A percentile compares a stretch with the other conserved stretches of the same genome.
Evolutionary conservation across 2,113 vertebrate genomes (phyloP).

Genomic region (Calonectris borealis): DNA sequence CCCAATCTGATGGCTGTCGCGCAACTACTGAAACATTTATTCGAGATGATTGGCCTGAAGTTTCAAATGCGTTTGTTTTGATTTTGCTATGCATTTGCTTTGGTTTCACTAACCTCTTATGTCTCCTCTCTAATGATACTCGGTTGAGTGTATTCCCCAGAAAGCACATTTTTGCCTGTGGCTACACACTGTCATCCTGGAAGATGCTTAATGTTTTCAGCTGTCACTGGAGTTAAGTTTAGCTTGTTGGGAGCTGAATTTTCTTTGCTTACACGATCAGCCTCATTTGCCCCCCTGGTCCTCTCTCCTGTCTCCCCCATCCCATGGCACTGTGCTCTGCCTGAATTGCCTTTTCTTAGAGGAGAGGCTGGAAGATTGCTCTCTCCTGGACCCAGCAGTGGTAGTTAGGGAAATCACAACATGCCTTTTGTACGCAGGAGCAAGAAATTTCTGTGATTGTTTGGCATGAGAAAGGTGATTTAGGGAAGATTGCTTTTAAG

Average conservation of each 20-base stretch:
- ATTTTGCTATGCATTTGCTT: neutral
- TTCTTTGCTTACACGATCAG: rapidly evolving
- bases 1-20: neutral
- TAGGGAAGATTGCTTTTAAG: neutral
- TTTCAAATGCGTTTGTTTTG: neutral
- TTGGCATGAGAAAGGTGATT: neutral
- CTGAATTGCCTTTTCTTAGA: neutral
- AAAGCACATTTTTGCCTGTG: neutral
- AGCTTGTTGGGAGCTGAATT: neutral
- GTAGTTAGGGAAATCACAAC: neutral
- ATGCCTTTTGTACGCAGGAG: neutral
- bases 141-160: neutral
- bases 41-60: neutral
- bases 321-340: neutral
- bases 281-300: neutral
- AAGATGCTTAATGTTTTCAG: neutral
- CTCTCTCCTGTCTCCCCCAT: too few relatives aligned
- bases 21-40: neutral
- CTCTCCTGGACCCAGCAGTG: neutral
- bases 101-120: neutral
- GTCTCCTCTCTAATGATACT: neutral
- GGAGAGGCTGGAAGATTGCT: neutral
- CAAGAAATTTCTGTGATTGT: neutral
- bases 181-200: neutral
- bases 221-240: neutral